Conservation (phyloP, 2,888 invertebrate species). For the Eugnorisma glareosa region DNA sequence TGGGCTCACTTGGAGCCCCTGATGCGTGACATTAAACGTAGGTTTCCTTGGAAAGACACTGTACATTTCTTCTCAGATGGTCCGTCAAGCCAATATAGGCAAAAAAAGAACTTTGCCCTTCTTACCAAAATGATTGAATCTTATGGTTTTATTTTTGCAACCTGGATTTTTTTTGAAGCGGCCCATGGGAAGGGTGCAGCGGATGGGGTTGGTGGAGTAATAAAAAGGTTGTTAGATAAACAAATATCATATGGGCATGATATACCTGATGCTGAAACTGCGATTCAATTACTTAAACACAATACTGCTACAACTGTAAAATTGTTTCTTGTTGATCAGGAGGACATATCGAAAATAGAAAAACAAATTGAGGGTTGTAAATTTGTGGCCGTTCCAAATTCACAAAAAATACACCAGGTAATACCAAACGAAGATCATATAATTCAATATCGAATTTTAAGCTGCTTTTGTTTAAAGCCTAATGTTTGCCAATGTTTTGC, state of each 20-base stretch:
- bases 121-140: constrained; percentile 30
- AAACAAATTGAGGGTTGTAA: constrained; percentile 12
- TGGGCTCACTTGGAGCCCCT: constrained; percentile 21
- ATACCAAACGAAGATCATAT: constrained; percentile 29
- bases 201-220: constrained; percentile 57
- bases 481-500: constrained; percentile 26
- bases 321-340: constrained; percentile 28
- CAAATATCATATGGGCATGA: constrained; percentile 46
- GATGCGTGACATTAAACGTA: constrained; percentile 3
- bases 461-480: constrained; percentile 37
- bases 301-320: constrained; percentile 30
- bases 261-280: constrained; percentile 52
- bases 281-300: constrained; percentile 26
- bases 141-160: constrained; percentile 37
- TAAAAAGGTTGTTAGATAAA: constrained; percentile 53
- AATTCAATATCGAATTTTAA: constrained; percentile 30
- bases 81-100: constrained; percentile 26
- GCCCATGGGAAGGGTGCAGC: constrained; percentile 45
- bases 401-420: constrained; percentile 28
- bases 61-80: constrained; percentile 32
- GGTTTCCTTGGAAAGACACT: constrained; percentile 7
- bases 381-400: constrained; percentile 28
- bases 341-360: constrained; percentile 19
- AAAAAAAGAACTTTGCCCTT: constrained; percentile 40
- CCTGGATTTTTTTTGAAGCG: constrained; percentile 31